Conservation (phyloP, 2,113 vertebrate genomes). For the Stigmatopora argus region DNA sequence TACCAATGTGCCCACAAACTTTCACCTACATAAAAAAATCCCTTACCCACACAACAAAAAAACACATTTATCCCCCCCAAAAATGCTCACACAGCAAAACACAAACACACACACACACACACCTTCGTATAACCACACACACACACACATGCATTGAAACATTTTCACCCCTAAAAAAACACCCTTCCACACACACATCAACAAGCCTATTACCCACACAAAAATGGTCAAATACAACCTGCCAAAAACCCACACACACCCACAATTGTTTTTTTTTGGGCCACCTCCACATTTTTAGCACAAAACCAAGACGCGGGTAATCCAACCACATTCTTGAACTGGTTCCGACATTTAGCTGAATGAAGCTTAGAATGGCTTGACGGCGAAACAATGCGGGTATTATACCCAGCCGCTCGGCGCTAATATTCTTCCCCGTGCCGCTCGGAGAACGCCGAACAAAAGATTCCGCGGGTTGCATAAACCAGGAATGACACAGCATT, state of each 20-base stretch:
- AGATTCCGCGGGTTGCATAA: slow-evolving; percentile 1
- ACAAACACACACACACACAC: too few species aligned
- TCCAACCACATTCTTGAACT: not conserved
- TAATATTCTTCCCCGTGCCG: slow-evolving; percentile 25
- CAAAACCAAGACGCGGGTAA: slow-evolving; percentile 8
- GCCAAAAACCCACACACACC: too few species aligned
- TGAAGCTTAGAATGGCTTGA: slow-evolving; percentile 26
- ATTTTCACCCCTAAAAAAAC: too few species aligned
- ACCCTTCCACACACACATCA: too few species aligned
- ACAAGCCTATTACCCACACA: too few species aligned
- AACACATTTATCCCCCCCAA: not conserved
- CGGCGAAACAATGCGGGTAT: slow-evolving; percentile 47
- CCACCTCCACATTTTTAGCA: not conserved
- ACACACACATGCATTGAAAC: too few species aligned
- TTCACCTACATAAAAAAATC: not conserved
- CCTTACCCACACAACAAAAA: not conserved
- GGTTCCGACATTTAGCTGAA: slow-evolving; percentile 8
- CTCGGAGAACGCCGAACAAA: slow-evolving; percentile 17
- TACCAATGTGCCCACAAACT: not conserved
- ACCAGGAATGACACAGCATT: slow-evolving; percentile 3
- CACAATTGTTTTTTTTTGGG: not conserved
- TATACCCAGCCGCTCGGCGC: slow-evolving; percentile 38
- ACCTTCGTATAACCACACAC: too few species aligned
- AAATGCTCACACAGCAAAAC: too few species aligned
- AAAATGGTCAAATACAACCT: too few species aligned